Base-by-base conservation (phyloP, 37 sponge, comb jelly and placozoan genomes). In the Spongilla lacustris region DNA sequence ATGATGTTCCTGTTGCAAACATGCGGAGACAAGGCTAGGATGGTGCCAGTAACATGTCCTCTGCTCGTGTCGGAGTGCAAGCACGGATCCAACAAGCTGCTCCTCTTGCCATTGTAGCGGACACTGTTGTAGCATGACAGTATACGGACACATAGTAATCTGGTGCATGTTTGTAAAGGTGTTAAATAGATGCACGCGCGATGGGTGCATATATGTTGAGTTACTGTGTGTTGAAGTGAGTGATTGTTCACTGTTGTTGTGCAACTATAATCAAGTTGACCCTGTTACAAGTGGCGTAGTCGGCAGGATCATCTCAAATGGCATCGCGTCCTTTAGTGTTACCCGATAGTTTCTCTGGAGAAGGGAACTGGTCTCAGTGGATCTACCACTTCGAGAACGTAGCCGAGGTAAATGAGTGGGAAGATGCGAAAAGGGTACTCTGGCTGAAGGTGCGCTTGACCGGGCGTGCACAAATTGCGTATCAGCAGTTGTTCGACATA, bases 21-120 rank as follows among this genome's bases (percentile, higher is more conserved):
- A 79, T 84, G 70, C 84, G 81, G 73, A 83, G 91, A 3, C 86
- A 85, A 75, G 81, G 82, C n/a, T 89, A 79, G 74, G 85, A 89
- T 84, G 85, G 90, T 33, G 86, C 91, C 34, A 79, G 82, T 46
- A 79, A 85, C 78, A 90, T 90, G 85, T 86, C 85, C 78, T 79
- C 85, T 37, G 79, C 34, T n/a, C 33, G 36, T 72, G 85, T 80
- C 24, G 90, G 85, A 32, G 85, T 90, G 21, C 86, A 85, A 37
- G 83, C 67, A 80, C 32, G 84, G 6, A 90, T 84, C 67, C 71
- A 48, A 80, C 66, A 84, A 37, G 66, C 71, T 30, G 68, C 90
- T 49, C 82, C 81, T 38, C 72, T 84, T 72, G 90, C 81, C 36
- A 79, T 74, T 29, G 41, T 41, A 41, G 41, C 6, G 41, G 41